Evolutionary conservation across 2,113 vertebrate genomes (phyloP).

Genomic region (Brachypteracias leptosomus): DNA sequence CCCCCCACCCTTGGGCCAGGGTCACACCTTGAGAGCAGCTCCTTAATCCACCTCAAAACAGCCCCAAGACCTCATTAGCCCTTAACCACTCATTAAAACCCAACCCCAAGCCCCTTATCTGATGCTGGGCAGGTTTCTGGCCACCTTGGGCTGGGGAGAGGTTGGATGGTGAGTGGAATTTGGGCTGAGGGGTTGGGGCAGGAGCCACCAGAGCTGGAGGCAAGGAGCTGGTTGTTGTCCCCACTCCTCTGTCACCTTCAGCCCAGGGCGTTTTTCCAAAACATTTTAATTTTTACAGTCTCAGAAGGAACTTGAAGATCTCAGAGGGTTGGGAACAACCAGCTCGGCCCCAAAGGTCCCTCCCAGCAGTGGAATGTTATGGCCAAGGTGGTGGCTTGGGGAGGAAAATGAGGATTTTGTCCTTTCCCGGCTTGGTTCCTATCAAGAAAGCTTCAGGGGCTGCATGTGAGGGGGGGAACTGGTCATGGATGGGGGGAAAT

Average conservation of each 20-base stretch:
- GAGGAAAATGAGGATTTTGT: neutral
- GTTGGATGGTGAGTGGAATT: neutral
- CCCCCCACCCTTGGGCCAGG: neutral
- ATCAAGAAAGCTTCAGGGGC: neutral
- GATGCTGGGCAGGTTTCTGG: neutral
- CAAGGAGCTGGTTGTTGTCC: neutral
- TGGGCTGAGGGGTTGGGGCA: neutral
- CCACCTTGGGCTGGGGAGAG: neutral
- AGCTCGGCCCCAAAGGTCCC: neutral
- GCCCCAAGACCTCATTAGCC: neutral
- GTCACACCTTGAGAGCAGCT: neutral
- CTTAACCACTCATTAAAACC: neutral
- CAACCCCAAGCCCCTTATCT: neutral
- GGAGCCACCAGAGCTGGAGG: neutral
- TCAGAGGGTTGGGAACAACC: neutral
- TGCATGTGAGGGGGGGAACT: neutral
- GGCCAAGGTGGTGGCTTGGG: too few relatives aligned
- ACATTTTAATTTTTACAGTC: neutral
- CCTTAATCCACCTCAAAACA: neutral
- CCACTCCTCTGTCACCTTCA: neutral
- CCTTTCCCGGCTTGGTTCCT: neutral
- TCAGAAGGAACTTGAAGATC: neutral
- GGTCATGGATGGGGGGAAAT: too few relatives aligned
- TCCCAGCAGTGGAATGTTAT: fast-evolving
- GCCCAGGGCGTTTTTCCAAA: conserved; percentile 5